Conservation (phyloP, 1,140 invertebrate species). For the Lucilia cuprina region DNA sequence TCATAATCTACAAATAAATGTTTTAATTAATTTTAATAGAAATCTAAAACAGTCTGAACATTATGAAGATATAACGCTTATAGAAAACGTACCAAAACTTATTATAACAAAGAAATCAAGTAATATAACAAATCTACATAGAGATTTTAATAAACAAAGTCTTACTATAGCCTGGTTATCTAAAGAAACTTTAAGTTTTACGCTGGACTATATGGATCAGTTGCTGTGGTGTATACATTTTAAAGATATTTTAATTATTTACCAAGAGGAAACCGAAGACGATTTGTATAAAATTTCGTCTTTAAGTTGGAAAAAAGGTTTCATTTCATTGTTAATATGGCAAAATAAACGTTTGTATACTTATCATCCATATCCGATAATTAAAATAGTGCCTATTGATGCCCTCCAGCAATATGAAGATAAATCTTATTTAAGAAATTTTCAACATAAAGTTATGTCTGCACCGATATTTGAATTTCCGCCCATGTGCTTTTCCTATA, state of each 20-base stretch:
- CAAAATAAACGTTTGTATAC: not conserved
- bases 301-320: not conserved
- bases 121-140: not conserved
- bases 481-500: not conserved
- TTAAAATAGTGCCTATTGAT: not conserved
- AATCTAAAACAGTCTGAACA: not conserved
- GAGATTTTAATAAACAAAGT: not conserved
- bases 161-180: not conserved
- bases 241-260: not conserved
- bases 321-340: not conserved
- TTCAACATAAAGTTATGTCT: not conserved
- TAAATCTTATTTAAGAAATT: not conserved
- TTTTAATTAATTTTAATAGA: not conserved
- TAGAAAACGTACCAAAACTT: not conserved
- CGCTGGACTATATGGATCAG: not conserved
- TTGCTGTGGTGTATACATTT: not conserved
- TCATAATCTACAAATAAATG: not conserved
- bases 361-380: conserved; percentile 15
- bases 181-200: not conserved
- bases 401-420: not conserved
- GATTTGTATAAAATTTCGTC: not conserved
- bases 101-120: not conserved
- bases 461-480: not conserved
- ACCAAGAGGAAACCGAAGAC: not conserved
- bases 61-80: not conserved